These are phyloP conservation scores for Eptesicus fuscus DNA, from an alignment of 2,113 vertebrate genomes.

Conservation along the genomic window DNA sequence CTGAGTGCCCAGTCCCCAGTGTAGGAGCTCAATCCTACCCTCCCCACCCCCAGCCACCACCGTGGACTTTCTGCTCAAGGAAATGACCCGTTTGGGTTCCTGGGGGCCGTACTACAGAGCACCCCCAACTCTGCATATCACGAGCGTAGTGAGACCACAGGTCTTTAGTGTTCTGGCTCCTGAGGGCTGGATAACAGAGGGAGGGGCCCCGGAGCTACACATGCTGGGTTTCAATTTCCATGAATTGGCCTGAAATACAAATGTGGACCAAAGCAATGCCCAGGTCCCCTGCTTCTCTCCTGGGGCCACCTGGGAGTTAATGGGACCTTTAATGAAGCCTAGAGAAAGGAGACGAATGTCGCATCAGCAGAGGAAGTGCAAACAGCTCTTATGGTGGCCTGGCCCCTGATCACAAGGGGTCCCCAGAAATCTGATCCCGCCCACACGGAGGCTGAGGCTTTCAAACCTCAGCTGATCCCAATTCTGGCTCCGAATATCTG, in stretches of 20 bases:
- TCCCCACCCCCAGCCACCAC: background rate
- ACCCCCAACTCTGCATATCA: background rate
- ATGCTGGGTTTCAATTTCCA: background rate
- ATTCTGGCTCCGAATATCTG: background rate
- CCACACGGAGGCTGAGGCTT: background rate
- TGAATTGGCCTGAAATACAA: background rate
- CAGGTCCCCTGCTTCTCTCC: background rate
- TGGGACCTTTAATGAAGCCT: background rate
- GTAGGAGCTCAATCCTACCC: background rate
- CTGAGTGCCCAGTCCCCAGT: no score
- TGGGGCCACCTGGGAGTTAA: background rate
- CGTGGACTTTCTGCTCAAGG: background rate
- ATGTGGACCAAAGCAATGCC: background rate
- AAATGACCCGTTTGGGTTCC: no score
- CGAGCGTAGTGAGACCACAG: background rate
- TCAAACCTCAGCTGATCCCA: background rate
- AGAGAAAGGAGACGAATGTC: background rate
- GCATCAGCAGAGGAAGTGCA: background rate
- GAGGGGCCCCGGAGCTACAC: background rate
- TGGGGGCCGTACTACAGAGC: background rate
- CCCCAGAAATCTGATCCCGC: background rate
- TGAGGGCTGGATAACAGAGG: background rate
- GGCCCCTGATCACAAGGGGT: background rate
- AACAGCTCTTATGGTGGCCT: rapidly evolving
- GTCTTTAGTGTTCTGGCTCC: background rate